Evolutionary conservation across 37 sponge, comb jelly and placozoan genomes (phyloP), one percentile per base, ranked within the genome.

Genomic region (Oopsacas minuta): DNA sequence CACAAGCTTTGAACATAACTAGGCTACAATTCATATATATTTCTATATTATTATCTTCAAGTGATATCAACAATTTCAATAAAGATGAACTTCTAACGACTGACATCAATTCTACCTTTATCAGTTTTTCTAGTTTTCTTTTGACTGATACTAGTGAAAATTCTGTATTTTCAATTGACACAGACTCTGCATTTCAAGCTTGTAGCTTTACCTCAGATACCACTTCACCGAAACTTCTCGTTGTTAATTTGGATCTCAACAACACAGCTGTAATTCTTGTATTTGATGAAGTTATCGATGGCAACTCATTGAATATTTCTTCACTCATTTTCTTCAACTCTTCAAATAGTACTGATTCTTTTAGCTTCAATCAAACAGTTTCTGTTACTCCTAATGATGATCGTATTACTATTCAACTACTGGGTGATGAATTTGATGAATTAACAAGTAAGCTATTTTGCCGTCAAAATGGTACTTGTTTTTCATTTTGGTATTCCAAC

Each of bases 141-240:
- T 32, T 85, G 23, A 30, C 83, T 12, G 86, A 85, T 52, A 83
- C 36, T 34, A 36, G 37, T 7, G 86, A 82, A 8, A 85, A 85
- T 22, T 15, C 15, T 12, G 30, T 85, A 8, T 81, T 22, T 82
- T 37, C 81, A 17, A 83, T 85, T 81, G 81, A 28, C 20, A 85
- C 81, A 36, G n/a, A 35, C 25, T 36, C 23, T 36, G 83, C 86
- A 1, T 81, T 81, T 23, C 15, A 52, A 81, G 86, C 25, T 82
- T 35, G 39, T 37, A 35, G 1, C 10, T 85, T 81, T 20, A 36
- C 15, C 20, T 23, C 23, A 81, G 86, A 85, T 37, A 83, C 35
- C 23, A 82, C 81, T 22, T 23, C 86, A 15, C 86, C 86, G 36
- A 83, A 83, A 36, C 86, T 85, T 3, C 38, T 39, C 36, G 12